Evolutionary conservation across 2,113 vertebrate genomes (phyloP).

Genomic region (Eptatretus burgeri): DNA sequence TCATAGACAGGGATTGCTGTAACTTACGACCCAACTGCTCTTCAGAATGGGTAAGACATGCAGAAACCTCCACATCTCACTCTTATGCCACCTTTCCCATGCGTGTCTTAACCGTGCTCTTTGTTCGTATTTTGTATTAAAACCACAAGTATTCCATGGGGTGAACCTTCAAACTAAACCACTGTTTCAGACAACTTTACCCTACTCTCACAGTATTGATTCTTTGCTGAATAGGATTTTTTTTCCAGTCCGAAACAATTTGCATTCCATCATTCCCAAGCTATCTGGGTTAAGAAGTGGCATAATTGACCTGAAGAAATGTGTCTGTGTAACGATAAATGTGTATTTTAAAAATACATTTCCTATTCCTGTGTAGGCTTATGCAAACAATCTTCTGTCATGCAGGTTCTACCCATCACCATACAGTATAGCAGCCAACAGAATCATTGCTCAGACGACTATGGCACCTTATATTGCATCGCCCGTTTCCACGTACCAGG

Average conservation of each 20-base stretch:
- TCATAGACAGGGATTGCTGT: constrained; percentile 63
- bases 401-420: constrained; percentile 87
- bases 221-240: constrained; percentile 12
- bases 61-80: not conserved
- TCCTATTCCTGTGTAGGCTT: no score
- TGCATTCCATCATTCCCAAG: no score
- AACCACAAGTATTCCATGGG: not conserved
- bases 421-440: constrained; percentile 92
- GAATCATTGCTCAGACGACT: constrained; percentile 95
- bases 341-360: no score
- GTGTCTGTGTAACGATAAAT: no score
- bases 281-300: no score
- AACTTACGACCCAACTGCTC: constrained; percentile 66
- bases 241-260: constrained; percentile 7
- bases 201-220: constrained; percentile 8
- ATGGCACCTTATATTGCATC: constrained; percentile 92
- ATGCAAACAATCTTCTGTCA: constrained; percentile 19
- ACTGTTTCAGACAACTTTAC: not conserved
- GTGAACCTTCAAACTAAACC: not conserved
- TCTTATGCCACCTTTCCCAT: not conserved
- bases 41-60: constrained; percentile 75
- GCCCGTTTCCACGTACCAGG: constrained; percentile 92
- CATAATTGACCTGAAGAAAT: no score
- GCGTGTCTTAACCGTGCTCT: not conserved
- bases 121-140: not conserved